phyloP scores from a whole-genome alignment of 2,888 invertebrate species.

The Prosapia bicincta region DNA sequence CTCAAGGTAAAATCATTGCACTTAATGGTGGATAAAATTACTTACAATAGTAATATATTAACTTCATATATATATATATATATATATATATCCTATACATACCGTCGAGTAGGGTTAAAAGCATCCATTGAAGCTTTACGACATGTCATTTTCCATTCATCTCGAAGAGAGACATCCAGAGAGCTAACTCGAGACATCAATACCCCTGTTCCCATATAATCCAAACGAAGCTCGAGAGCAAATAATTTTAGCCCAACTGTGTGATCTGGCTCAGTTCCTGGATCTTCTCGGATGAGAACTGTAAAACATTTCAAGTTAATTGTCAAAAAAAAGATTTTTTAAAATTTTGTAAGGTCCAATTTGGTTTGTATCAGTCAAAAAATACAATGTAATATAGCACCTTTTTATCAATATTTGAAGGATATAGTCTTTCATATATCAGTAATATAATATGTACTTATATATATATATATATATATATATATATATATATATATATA shows the following conservation, averaged over 20 bases:
- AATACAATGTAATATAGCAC: neutral
- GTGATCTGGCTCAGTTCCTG: constrained; percentile 86
- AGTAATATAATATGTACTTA: too few relatives aligned
- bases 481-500: too few relatives aligned
- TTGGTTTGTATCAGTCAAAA: neutral
- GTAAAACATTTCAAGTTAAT: constrained; percentile 33
- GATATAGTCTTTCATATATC: too few relatives aligned
- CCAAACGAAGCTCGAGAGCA: constrained; percentile 85
- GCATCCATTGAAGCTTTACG: constrained; percentile 49
- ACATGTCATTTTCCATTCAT: constrained; percentile 75
- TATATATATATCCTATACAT: too few relatives aligned
- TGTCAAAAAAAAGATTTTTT: neutral
- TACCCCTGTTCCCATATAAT: constrained; percentile 98
- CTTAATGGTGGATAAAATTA: too few relatives aligned
- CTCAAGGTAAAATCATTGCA: too few relatives aligned
- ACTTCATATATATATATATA: too few relatives aligned
- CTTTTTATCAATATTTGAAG: too few relatives aligned
- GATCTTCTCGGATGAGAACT: constrained; percentile 88
- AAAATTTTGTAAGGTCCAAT: neutral
- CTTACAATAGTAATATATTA: too few relatives aligned
- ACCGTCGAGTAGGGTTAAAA: constrained; percentile 63
- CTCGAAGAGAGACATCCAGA: constrained; percentile 73
- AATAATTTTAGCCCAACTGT: constrained; percentile 75
- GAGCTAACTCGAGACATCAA: constrained; percentile 86
- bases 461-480: too few relatives aligned